These are phyloP conservation scores for Iphiclides podalirius DNA, from an alignment of 2,888 invertebrate species.

Conservation along the genomic window DNA sequence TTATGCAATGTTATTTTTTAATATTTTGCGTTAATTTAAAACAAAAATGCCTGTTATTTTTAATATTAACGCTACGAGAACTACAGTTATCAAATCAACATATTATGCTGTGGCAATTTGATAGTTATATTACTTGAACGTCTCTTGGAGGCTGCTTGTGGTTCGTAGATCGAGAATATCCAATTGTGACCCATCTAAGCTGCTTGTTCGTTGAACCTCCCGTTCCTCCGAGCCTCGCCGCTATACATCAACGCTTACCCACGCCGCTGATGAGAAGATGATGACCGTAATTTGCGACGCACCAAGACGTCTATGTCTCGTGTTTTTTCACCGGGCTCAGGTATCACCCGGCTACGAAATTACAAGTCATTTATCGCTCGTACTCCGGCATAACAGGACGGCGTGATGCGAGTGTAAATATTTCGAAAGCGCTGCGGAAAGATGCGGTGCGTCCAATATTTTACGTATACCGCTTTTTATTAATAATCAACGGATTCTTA, in stretches of 20 bases:
- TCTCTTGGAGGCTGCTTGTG: constrained; percentile 9
- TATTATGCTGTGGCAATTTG: too few species aligned
- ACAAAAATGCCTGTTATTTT: too few species aligned
- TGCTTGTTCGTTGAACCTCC: constrained; percentile 32
- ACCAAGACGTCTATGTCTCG: constrained; percentile 80
- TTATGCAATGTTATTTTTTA: too few species aligned
- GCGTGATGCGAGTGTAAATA: constrained; percentile 44
- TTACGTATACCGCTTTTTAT: too few species aligned
- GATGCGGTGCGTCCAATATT: constrained; percentile 19
- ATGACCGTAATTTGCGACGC: constrained; percentile 80
- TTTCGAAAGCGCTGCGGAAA: constrained; percentile 35
- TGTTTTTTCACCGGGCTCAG: constrained; percentile 78
- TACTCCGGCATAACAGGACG: constrained; percentile 54
- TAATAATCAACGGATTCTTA: too few species aligned
- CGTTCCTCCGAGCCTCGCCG: constrained; percentile 53
- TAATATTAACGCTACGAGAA: too few species aligned
- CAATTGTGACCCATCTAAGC: too few species aligned
- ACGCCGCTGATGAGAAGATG: constrained; percentile 79
- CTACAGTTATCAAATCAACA: too few species aligned
- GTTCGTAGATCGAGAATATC: too few species aligned
- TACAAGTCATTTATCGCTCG: constrained; percentile 76
- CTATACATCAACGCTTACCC: constrained; percentile 76
- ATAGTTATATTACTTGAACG: too few species aligned
- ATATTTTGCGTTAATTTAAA: too few species aligned
- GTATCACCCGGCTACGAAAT: constrained; percentile 77